A percentile compares a stretch with the other conserved stretches of the same genome.
phyloP scores from a whole-genome alignment of 2,797 vertebrate species.

The Eurystomus glaucurus region DNA sequence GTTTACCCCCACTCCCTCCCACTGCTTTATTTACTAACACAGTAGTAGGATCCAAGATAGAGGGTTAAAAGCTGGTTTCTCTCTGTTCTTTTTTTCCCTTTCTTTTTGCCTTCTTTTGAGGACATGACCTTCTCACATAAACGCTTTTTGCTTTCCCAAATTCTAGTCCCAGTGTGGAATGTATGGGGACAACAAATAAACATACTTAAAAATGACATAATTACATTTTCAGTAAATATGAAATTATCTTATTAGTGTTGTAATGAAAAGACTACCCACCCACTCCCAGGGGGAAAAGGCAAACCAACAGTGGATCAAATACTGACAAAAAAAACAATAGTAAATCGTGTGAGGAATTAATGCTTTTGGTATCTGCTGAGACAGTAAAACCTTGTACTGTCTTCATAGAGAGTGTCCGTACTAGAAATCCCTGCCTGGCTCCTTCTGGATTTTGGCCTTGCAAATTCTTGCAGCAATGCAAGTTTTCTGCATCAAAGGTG shows the following conservation, averaged over 20 bases:
- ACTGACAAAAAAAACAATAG: conserved; percentile 47
- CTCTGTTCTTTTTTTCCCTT: not conserved
- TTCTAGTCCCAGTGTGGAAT: conserved; percentile 44
- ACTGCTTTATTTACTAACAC: conserved; percentile 78
- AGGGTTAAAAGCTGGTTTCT: conserved; percentile 61
- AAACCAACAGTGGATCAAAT: conserved; percentile 55
- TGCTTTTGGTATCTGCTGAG: conserved; percentile 49
- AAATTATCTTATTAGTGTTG: conserved; percentile 54
- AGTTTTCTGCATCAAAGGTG: not conserved
- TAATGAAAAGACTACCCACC: conserved; percentile 39
- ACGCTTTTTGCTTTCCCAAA: conserved; percentile 16
- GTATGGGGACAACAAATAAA: conserved; percentile 70
- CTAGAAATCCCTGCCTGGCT: not conserved
- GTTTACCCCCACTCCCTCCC: not conserved
- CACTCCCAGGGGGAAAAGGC: conserved; percentile 41
- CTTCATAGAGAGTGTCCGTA: not conserved
- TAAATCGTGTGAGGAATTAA: conserved; percentile 25
- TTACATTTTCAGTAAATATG: conserved; percentile 60
- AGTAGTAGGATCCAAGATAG: conserved; percentile 49
- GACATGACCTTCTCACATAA: conserved; percentile 43
- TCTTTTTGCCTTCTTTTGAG: conserved; percentile 5
- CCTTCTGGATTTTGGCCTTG: not conserved
- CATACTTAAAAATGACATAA: conserved; percentile 18
- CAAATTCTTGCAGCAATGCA: not conserved
- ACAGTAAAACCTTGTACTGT: not conserved